Percentiles rank a stretch among this genome's conserved stretches.
Evolutionary conservation across 2,888 invertebrate species (phyloP).

Genomic region (Camponotus fellah): DNA sequence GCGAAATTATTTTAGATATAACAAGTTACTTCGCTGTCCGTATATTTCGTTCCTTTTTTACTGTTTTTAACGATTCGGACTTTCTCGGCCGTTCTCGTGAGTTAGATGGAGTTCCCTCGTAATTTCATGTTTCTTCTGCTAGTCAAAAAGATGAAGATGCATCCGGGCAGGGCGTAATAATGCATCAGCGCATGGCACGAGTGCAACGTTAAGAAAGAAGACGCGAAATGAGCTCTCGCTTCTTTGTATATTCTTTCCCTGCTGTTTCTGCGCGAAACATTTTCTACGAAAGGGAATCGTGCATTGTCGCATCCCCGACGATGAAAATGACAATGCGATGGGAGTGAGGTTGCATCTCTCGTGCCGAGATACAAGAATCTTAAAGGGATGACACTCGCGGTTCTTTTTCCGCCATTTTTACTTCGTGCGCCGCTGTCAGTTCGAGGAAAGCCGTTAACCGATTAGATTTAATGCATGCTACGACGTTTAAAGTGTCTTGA

Average conservation of each 20-base stretch:
- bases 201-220: slow-evolving; percentile 22
- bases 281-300: slow-evolving; percentile 33
- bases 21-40: not conserved
- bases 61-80: not conserved
- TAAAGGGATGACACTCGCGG: slow-evolving; percentile 9
- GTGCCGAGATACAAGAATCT: slow-evolving; percentile 31
- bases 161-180: slow-evolving; percentile 38
- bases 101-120: not conserved
- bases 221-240: slow-evolving; percentile 18
- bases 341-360: not conserved
- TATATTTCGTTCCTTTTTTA: not conserved
- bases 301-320: slow-evolving; percentile 25
- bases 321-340: slow-evolving; percentile 25
- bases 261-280: slow-evolving; percentile 22
- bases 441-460: not conserved
- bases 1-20: not conserved
- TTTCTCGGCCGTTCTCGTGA: not conserved
- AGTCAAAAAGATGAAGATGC: slow-evolving; percentile 45
- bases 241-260: slow-evolving; percentile 23
- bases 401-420: slow-evolving; percentile 1
- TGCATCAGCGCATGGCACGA: slow-evolving; percentile 48
- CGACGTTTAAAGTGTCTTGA: not conserved
- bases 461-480: not conserved
- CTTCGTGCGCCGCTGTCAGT: not conserved
- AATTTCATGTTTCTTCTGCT: slow-evolving; percentile 39